phyloP scores from a whole-genome alignment of 2,113 vertebrate genomes.

The Bubo blakistoni region DNA sequence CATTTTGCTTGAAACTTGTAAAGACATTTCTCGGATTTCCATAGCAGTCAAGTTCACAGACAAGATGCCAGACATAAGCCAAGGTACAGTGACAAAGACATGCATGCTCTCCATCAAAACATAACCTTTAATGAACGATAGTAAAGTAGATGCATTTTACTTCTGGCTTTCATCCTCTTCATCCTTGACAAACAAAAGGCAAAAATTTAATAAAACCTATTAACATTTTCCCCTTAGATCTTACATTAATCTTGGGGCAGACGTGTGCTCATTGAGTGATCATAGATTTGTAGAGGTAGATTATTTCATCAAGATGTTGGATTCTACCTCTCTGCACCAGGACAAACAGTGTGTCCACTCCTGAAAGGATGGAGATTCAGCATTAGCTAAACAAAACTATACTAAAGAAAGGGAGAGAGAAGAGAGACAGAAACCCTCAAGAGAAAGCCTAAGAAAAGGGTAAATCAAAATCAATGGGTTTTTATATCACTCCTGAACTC shows the following conservation, averaged over 20 bases:
- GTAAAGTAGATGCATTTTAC: background rate
- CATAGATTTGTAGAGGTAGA: background rate
- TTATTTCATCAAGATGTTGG: background rate
- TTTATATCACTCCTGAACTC: background rate
- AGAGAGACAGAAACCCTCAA: background rate
- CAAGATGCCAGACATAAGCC: background rate
- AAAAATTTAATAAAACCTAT: background rate
- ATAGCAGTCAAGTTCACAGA: background rate
- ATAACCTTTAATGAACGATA: background rate
- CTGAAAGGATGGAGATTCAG: background rate
- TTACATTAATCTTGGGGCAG: background rate
- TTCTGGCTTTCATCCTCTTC: background rate
- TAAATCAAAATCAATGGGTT: background rate
- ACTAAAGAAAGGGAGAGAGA: background rate
- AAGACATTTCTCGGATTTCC: background rate
- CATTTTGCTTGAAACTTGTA: background rate
- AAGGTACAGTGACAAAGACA: background rate
- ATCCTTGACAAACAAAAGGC: background rate
- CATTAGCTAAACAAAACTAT: background rate
- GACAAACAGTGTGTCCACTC: background rate
- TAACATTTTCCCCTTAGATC: background rate
- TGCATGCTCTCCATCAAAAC: background rate
- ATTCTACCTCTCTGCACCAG: background rate
- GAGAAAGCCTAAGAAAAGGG: background rate
- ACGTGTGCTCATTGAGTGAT: background rate